Evolutionary conservation across 2,888 invertebrate genomes (phyloP), one percentile per base, ranked within the genome.

Genomic region (Azorinus chamasolen): DNA sequence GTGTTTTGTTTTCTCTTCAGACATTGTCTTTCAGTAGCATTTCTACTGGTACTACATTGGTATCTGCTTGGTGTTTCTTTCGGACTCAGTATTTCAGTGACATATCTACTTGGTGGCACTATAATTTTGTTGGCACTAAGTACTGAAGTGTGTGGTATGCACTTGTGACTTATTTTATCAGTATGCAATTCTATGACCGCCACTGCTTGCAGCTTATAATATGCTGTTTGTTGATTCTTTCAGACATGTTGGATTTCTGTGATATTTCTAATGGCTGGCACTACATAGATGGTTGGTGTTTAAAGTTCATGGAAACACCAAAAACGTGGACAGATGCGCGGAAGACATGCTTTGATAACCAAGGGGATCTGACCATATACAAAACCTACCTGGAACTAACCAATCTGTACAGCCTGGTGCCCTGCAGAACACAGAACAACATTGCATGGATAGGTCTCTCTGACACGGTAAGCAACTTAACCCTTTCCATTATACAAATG

Each of bases 391-490:
- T 68, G 32, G 61, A 83, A 51, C 18, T 83, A 22, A 45, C 66
- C 8, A 62, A 72, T 6, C 54, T 86, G 20, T 71, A 77, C 32
- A 84, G 82, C 41, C 59, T 86, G 18, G 55, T 86, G 0, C 25
- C 69, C 8, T 87, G 86, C 70, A 75, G 73, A 12, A 74, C 75
- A 4, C 57, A 32, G 1, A 79, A 79, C 18, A 79, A 81, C 43
- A 71, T 81, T 14, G 58, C 80, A 0, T 88, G 88, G 88, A 81
- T 85, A 32, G 88, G 86, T 10, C 59, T 87, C 1, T 86, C 88
- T 25, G 88, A 87, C 61, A 83, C 73, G n/a, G 88, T 88, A 70
- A 73, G 83, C 69, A 12, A 39, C n/a, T n/a, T n/a, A n/a, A n/a
- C n/a, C n/a, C n/a, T n/a, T n/a, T n/a, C n/a, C n/a, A n/a, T n/a